Conservation (phyloP, 2,113 vertebrate species). For the Zosterops borbonicus region DNA sequence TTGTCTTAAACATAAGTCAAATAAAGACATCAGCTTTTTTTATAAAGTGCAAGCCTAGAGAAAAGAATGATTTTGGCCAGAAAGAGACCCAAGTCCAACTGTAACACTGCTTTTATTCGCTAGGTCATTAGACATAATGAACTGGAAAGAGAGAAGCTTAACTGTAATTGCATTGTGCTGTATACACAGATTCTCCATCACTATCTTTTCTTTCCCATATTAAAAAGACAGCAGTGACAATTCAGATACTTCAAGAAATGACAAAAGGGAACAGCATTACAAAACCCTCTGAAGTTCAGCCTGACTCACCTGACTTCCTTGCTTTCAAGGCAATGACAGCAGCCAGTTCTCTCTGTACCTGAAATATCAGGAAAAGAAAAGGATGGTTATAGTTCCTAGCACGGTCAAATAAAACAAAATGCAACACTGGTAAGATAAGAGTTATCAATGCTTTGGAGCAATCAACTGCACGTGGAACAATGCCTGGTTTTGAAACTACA, state of each 20-base stretch:
- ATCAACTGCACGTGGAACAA: neutral
- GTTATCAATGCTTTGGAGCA: neutral
- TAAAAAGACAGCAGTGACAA: neutral
- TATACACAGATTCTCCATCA: neutral
- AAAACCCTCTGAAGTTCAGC: neutral
- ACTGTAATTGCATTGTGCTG: neutral
- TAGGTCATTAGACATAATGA: neutral
- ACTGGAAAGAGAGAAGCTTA: neutral
- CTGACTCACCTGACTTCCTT: slow-evolving; percentile 90
- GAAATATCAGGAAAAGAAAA: slow-evolving; percentile 54
- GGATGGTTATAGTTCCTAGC: neutral
- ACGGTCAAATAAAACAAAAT: neutral
- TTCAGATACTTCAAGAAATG: neutral
- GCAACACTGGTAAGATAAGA: neutral
- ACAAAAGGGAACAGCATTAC: neutral
- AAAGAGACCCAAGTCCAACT: neutral
- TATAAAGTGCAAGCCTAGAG: neutral
- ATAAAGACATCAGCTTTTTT: neutral
- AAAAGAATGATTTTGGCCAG: neutral
- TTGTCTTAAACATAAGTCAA: neutral
- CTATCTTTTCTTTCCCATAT: neutral
- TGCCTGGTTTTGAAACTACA: neutral
- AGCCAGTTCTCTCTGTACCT: slow-evolving; percentile 94
- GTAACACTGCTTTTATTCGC: neutral
- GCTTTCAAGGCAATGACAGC: slow-evolving; percentile 93